phyloP scores from a whole-genome alignment of 2,888 invertebrate species.

The Synergus laeviventris region DNA sequence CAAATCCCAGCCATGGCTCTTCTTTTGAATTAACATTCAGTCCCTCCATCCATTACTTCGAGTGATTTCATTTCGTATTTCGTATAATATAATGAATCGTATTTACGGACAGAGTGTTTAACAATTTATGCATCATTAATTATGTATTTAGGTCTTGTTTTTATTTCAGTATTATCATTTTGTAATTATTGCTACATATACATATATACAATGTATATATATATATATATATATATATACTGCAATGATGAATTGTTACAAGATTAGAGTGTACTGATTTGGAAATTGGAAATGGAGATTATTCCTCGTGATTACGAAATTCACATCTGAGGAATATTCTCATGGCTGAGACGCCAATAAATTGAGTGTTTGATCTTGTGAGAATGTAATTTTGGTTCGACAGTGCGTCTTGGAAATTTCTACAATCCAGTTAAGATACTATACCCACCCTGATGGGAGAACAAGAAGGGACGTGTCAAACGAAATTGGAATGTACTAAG shows the following conservation, averaged over 20 bases:
- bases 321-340: constrained; percentile 1
- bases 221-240: no score
- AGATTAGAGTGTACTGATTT: no score
- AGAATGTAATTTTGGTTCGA: constrained; percentile 19
- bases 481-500: constrained; percentile 4
- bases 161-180: no score
- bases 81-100: constrained; percentile 30
- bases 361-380: constrained; percentile 31
- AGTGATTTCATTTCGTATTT: constrained; percentile 28
- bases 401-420: constrained; percentile 12
- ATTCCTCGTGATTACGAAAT: neutral
- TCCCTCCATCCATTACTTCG: constrained; percentile 25
- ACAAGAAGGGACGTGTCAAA: constrained; percentile 25
- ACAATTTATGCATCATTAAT: constrained; percentile 3
- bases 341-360: neutral
- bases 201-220: no score
- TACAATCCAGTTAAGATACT: constrained; percentile 16
- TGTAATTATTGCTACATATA: no score
- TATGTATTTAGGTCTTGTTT: constrained; percentile 21
- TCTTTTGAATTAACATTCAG: constrained; percentile 38
- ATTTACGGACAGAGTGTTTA: constrained; percentile 19
- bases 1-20: constrained; percentile 41
- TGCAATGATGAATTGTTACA: no score
- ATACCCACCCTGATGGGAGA: neutral
- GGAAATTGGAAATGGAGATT: neutral